A percentile compares a stretch with the other conserved stretches of the same genome.
Evolutionary conservation across 1,140 invertebrate genomes (phyloP).

Genomic region (Bombus haemorrhoidalis): DNA sequence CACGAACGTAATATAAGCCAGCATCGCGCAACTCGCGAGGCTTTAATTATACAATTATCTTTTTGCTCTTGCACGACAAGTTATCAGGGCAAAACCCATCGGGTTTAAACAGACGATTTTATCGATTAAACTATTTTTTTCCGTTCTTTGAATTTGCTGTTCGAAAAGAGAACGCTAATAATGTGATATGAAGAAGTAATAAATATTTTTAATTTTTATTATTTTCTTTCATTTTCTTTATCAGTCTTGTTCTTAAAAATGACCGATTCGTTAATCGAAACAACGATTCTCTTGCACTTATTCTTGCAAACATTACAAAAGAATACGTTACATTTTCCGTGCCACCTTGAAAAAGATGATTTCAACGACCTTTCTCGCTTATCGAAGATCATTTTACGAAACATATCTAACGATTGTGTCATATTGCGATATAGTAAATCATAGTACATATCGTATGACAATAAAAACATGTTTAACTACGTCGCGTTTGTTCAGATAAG

Average conservation of each 20-base stretch:
- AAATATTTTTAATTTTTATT: background rate
- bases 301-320: background rate
- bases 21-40: background rate
- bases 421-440: constrained; percentile 28
- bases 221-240: background rate
- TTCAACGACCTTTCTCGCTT: background rate
- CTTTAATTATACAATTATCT: background rate
- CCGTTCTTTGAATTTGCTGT: background rate
- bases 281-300: background rate
- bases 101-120: constrained; percentile 14
- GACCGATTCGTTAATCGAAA: background rate
- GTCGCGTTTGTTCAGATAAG: constrained; percentile 32
- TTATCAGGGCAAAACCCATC: too few species aligned
- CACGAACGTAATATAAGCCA: too few species aligned
- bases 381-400: constrained; percentile 9
- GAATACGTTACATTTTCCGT: background rate
- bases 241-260: background rate
- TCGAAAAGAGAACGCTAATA: background rate
- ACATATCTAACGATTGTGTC: background rate
- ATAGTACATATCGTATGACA: constrained; percentile 1
- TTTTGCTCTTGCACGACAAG: background rate
- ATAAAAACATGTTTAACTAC: constrained; percentile 30
- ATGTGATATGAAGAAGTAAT: background rate
- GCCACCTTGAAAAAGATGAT: background rate
- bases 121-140: constrained; percentile 5